phyloP scores from a whole-genome alignment of 2,797 vertebrate genomes.

The Graptemys geographica region DNA sequence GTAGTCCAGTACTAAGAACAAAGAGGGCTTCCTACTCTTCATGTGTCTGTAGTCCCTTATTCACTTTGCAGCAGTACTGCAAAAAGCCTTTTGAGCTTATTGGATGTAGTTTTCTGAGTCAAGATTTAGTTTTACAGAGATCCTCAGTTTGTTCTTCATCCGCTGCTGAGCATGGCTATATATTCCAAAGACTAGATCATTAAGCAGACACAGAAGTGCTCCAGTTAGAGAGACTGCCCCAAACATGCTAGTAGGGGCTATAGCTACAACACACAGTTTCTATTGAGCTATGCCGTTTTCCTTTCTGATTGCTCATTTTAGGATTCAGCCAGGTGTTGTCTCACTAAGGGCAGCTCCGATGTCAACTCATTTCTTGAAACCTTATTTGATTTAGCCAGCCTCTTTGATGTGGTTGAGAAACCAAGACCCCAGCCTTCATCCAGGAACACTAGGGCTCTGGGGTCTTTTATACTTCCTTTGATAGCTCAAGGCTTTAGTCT shows the following conservation, averaged over 20 bases:
- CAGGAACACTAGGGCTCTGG: not conserved
- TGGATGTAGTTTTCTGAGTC: not conserved
- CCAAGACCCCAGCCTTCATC: not conserved
- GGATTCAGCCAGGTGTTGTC: not conserved
- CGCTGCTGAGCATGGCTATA: not conserved
- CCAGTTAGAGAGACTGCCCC: not conserved
- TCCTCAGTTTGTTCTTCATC: not conserved
- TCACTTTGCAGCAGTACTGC: not conserved
- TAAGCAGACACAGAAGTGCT: not conserved
- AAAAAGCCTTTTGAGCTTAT: not conserved
- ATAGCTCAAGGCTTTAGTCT: not conserved
- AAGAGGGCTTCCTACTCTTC: not conserved
- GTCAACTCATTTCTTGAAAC: not conserved
- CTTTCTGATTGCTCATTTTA: not conserved
- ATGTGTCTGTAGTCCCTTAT: not conserved
- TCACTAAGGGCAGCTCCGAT: not conserved
- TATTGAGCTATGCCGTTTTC: not conserved
- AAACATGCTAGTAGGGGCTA: not conserved
- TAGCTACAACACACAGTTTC: not conserved
- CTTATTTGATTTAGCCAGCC: not conserved
- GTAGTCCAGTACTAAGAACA: not conserved
- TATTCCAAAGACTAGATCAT: not conserved
- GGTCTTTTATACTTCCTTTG: not conserved
- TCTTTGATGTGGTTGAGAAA: not conserved
- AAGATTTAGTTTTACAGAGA: not conserved